phyloP scores from a whole-genome alignment of 2,113 vertebrate genomes.

The Laticauda laticaudata region DNA sequence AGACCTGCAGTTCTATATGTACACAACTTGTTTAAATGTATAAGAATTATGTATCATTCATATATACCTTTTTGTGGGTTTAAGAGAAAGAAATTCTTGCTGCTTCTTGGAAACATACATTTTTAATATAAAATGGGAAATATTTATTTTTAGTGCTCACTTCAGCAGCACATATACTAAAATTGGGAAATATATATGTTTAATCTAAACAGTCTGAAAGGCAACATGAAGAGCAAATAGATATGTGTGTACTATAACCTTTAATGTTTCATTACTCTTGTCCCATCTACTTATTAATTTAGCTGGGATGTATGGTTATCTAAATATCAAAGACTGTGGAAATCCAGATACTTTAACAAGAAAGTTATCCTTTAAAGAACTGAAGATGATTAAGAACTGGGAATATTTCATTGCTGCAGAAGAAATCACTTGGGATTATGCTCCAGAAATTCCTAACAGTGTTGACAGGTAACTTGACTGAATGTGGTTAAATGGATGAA shows the following conservation, averaged over 20 bases:
- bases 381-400: conserved; percentile 77
- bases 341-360: conserved; percentile 62
- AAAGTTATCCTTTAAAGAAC: conserved; percentile 70
- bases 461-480: conserved; percentile 76
- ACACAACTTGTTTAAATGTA: not conserved
- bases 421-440: conserved; percentile 90
- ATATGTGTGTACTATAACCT: not conserved
- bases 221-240: not conserved
- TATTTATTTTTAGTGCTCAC: not conserved
- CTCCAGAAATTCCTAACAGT: conserved; percentile 70
- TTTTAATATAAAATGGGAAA: not conserved
- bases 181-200: not conserved
- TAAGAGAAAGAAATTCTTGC: not conserved
- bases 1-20: not conserved
- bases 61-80: not conserved
- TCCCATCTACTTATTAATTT: conserved; percentile 33
- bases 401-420: conserved; percentile 92
- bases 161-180: no score
- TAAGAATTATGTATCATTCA: not conserved
- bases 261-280: not conserved
- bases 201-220: not conserved
- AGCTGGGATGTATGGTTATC: conserved; percentile 85
- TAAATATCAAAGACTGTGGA: conserved; percentile 76
- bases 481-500: not conserved
- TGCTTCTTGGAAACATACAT: not conserved